Evolutionary conservation across 2,113 vertebrate genomes (phyloP).

Genomic region (Brachyhypopomus gauderio): DNA sequence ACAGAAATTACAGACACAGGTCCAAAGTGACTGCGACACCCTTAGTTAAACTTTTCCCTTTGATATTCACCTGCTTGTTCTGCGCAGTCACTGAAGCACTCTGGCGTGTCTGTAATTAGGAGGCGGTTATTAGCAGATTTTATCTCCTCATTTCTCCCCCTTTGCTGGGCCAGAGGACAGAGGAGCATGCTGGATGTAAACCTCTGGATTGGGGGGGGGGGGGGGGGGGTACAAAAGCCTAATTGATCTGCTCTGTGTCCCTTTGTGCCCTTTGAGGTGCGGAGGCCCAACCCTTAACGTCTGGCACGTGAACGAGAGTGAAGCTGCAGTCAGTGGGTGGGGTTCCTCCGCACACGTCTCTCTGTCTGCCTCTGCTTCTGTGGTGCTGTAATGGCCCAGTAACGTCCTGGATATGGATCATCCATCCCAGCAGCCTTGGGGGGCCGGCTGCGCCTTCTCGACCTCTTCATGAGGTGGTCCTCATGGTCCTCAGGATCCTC

Average conservation of each 20-base stretch:
- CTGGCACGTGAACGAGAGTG: conserved; percentile 62
- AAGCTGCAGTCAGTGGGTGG: conserved; percentile 67
- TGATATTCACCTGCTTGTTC: conserved; percentile 41
- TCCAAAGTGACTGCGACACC: conserved; percentile 22
- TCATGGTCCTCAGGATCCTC: conserved; percentile 64
- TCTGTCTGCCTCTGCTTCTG: neutral
- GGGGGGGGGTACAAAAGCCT: conserved; percentile 66
- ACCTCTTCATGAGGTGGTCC: conserved; percentile 65
- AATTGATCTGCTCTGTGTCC: conserved; percentile 77
- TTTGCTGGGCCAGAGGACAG: conserved; percentile 20
- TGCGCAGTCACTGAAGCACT: conserved; percentile 9
- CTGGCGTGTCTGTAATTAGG: conserved; percentile 26
- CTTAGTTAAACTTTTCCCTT: conserved; percentile 46
- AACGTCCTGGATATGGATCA: conserved; percentile 59
- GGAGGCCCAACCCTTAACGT: conserved; percentile 63
- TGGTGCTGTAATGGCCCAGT: conserved; percentile 59
- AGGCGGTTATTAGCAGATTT: conserved; percentile 31
- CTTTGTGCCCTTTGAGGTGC: conserved; percentile 61
- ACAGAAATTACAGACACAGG: conserved; percentile 1
- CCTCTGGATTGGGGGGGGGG: conserved; percentile 43
- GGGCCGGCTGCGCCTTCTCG: neutral
- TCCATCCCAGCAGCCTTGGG: conserved; percentile 55
- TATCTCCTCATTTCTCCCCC: conserved; percentile 20
- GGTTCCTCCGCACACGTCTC: conserved; percentile 67
- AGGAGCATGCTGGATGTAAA: conserved; percentile 43